phyloP scores from a whole-genome alignment of 2,797 vertebrate genomes.

The Vultur gryphus region DNA sequence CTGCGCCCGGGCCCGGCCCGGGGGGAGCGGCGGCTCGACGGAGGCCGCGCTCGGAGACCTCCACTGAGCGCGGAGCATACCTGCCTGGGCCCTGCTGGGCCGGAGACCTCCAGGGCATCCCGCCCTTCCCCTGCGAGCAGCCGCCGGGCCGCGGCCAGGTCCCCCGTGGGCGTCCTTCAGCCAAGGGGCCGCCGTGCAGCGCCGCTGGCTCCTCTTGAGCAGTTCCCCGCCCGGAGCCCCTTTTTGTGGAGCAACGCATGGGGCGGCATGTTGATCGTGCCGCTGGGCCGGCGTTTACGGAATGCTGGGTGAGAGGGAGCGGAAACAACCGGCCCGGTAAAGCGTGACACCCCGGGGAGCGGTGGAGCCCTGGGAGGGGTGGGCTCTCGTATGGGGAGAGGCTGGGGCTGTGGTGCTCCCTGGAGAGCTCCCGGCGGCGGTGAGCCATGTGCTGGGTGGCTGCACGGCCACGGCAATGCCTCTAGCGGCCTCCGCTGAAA shows the following conservation, averaged over 20 bases:
- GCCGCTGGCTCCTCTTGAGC: background rate
- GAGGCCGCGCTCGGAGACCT: background rate
- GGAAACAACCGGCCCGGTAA: accelerated
- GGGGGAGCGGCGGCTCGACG: background rate
- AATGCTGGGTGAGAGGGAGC: background rate
- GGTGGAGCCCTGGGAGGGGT: background rate
- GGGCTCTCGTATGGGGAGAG: accelerated
- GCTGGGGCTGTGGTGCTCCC: background rate
- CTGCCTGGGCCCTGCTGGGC: too few relatives aligned
- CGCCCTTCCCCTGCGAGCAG: too few relatives aligned
- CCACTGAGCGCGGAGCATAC: accelerated
- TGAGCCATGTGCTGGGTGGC: background rate
- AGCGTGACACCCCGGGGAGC: background rate
- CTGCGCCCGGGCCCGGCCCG: too few relatives aligned
- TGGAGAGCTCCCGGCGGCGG: background rate
- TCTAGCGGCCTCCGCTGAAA: background rate
- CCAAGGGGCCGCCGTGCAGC: background rate
- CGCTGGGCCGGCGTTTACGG: background rate
- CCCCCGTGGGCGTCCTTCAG: background rate
- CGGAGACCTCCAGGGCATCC: background rate
- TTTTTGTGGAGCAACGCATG: background rate
- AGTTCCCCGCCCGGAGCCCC: too few relatives aligned
- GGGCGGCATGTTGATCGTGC: background rate
- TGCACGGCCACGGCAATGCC: background rate
- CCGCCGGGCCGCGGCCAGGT: too few relatives aligned